Base-by-base conservation (phyloP, 2,113 vertebrate genomes). In the Heterochromis multidens region DNA sequence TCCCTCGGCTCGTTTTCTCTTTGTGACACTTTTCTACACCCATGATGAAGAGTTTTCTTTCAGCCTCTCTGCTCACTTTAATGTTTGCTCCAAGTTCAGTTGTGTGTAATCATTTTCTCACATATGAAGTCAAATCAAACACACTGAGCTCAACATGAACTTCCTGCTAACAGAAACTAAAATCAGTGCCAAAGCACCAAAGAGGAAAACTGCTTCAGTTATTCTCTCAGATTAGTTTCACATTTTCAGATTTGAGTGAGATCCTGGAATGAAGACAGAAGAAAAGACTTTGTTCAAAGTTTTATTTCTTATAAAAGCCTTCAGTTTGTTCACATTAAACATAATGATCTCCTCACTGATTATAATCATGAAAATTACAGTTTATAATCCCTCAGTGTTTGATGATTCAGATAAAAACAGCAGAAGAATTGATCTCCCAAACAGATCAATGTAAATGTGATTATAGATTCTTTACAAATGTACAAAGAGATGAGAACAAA, bases 121-220 rank as follows among this genome's bases (percentile, higher is more conserved):
- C 17, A 61, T 61, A 61, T 61, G 59, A 31, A 61, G 17, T 61
- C 59, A 21, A 61, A 27, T 61, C 17, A 61, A 0, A 61, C 59
- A 62, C 29, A 62, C 60, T 11, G 60, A 62, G 60, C 3, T 62
- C 2, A 0, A 65, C 21, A 23, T 62, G 60, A 62, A 62, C 29
- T 33, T 1, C 11, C 9, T 33, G 60, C 60, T 29, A 33, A 62
- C 29, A 40, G 33, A 62, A 33, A 62, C 0, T 33, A 21, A 11
- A 61, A 6, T 33, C 5, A 21, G 9, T 61, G 9, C 59, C 19
- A 21, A 33, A 61, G 27, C 27, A 19, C 29, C 5, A 0, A 61
- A 17, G 60, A 62, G 17, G 29, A 33, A 62, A 62, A 62, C 60
- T 4, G 60, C 60, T 62, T 62, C 0, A 33, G 19, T 12, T 62